A percentile compares a stretch with the other conserved stretches of the same genome.
These are phyloP conservation scores for Sylvilagus bachmani DNA, from an alignment of 2,113 vertebrate species.

Conservation along the genomic window DNA sequence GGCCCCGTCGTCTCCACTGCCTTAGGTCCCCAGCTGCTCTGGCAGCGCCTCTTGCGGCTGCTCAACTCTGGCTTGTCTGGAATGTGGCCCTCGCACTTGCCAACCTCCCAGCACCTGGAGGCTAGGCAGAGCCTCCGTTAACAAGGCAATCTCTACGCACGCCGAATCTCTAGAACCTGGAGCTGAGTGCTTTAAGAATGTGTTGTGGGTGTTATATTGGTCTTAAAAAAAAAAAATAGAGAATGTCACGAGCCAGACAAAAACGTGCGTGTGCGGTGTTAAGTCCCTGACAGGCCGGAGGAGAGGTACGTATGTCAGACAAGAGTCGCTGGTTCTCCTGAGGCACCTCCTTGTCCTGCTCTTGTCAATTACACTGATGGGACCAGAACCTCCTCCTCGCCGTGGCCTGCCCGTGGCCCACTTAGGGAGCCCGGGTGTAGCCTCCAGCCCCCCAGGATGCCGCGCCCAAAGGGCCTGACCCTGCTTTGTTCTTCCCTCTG, in stretches of 20 bases:
- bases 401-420: not conserved
- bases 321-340: conserved; percentile 74
- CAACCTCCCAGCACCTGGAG: conserved; percentile 80
- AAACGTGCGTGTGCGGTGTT: conserved; percentile 31
- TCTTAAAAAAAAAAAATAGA: conserved; percentile 53
- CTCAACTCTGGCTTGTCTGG: conserved; percentile 80
- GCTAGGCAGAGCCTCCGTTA: conserved; percentile 24
- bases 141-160: conserved; percentile 63
- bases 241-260: conserved; percentile 53
- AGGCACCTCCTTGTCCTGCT: conserved; percentile 63
- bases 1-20: conserved; percentile 70
- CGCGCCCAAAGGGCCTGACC: not conserved
- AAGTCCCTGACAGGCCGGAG: conserved; percentile 83
- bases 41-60: conserved; percentile 70
- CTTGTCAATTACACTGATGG: conserved; percentile 88
- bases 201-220: conserved; percentile 68
- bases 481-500: not conserved
- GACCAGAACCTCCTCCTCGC: not conserved
- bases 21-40: conserved; percentile 76
- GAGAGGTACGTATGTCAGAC: conserved; percentile 87
- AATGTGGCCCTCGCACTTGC: conserved; percentile 87
- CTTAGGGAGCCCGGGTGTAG: not conserved
- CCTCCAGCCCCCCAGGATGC: conserved; percentile 42
- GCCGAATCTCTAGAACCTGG: conserved; percentile 62
- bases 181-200: conserved; percentile 40